Evolutionary conservation across 64 coral and sea anemone genomes (phyloP), one percentile per base, ranked within the genome.

Genomic region (Montipora foliosa): DNA sequence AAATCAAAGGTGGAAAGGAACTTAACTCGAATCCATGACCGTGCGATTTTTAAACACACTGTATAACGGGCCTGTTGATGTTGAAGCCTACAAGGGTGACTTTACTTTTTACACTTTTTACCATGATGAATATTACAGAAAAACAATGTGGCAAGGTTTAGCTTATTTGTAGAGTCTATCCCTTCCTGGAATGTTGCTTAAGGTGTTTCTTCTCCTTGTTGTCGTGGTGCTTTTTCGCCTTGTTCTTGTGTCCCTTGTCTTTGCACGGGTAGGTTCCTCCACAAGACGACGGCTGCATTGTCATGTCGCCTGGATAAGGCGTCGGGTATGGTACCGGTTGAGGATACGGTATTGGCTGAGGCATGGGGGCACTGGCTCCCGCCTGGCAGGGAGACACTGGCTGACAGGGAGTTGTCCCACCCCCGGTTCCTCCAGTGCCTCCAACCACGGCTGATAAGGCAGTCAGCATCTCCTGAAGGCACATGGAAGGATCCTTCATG

Each of bases 181-280:
- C 60, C 12, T 20, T 71, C 46, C 50, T 47, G 44, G 16, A 5
- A 16, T 72, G 16, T 1, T 12, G 14, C 7, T 86, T 49, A 9
- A 50, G 82, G 5, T 86, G 82, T 86, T 86, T 85, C 82, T 49
- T 85, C 37, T 44, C 45, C 64, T 86, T 86, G 53, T 64, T 67
- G 13, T 83, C 80, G 10, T 84, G 81, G 15, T 84, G 81, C 67
- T 84, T 83, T 58, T 46, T 83, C 25, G 25, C 29, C 19, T 86
- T 86, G 44, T 19, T 47, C 19, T 86, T 86, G 10, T 44, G 2
- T 72, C 15, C 44, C n/a, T 86, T 86, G 64, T 86, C 82, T 9
- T 49, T 49, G 61, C 82, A 86, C 9, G 82, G 82, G 45, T 86
- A 86, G 1, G 82, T 86, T 21, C 82, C 82, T 5, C 82, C 82